Conservation (phyloP, 2,888 invertebrate species). For the Agrochola litura region DNA sequence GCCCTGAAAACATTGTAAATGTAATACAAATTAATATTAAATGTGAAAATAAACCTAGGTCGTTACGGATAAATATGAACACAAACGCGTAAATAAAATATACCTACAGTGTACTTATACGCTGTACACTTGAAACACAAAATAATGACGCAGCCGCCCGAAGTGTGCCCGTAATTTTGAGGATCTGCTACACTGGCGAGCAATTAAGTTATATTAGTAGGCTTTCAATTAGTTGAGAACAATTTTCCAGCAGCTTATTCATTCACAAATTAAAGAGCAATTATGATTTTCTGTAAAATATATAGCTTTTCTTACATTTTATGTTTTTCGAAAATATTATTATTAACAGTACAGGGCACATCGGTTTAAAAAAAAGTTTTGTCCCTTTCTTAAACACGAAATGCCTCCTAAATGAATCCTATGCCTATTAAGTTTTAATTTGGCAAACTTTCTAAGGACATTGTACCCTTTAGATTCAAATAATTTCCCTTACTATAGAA, state of each 20-base stretch:
- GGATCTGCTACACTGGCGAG: conserved; percentile 36
- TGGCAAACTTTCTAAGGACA: too few relatives aligned
- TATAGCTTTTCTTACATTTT: too few relatives aligned
- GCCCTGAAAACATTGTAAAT: background rate
- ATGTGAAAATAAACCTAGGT: background rate
- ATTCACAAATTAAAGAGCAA: too few relatives aligned
- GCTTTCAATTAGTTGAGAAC: conserved; percentile 19
- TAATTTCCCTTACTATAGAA: too few relatives aligned
- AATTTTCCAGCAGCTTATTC: conserved; percentile 15
- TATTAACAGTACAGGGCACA: too few relatives aligned
- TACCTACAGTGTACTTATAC: background rate
- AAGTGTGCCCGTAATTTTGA: conserved; percentile 34
- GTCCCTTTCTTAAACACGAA: too few relatives aligned
- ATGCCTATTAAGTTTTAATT: too few relatives aligned
- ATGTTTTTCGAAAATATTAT: too few relatives aligned
- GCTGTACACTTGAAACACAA: conserved; percentile 26
- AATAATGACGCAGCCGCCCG: conserved; percentile 44
- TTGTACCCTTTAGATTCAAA: too few relatives aligned
- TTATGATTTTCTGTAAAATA: too few relatives aligned
- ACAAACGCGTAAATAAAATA: conserved; percentile 23
- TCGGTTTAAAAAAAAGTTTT: too few relatives aligned
- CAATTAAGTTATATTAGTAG: conserved; percentile 10
- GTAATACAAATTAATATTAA: conserved; percentile 20
- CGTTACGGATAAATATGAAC: background rate
- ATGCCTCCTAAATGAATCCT: too few relatives aligned